These are phyloP conservation scores for Apodemia hepburni DNA, from an alignment of 2,888 invertebrate species.

Conservation along the genomic window DNA sequence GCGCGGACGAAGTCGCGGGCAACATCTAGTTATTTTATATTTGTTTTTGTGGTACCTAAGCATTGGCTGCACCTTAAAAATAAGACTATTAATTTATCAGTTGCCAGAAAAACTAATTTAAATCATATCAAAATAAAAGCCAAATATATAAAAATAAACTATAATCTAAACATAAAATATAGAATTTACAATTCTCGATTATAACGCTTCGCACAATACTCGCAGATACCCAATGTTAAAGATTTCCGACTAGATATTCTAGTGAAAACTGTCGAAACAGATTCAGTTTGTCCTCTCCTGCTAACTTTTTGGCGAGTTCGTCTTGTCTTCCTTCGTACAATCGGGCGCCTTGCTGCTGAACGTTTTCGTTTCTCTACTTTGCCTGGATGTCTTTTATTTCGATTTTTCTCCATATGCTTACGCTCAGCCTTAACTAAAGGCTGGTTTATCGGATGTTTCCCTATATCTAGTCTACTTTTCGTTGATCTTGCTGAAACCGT, in stretches of 20 bases:
- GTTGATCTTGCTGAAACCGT: not conserved
- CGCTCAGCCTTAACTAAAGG: not conserved
- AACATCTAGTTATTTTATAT: too few species aligned
- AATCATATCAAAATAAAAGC: too few species aligned
- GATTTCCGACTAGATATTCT: not conserved
- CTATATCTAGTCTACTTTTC: not conserved
- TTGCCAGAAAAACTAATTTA: too few species aligned
- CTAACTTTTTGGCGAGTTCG: not conserved
- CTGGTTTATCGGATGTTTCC: not conserved
- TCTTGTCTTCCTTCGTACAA: not conserved
- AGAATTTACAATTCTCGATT: not conserved
- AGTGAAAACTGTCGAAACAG: not conserved
- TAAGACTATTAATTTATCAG: too few species aligned
- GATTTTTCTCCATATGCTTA: not conserved
- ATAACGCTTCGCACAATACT: not conserved
- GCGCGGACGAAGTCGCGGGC: too few species aligned
- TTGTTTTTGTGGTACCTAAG: too few species aligned
- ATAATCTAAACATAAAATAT: not conserved
- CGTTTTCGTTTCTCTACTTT: not conserved
- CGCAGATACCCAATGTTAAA: not conserved
- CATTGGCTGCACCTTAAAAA: too few species aligned
- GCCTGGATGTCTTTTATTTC: not conserved
- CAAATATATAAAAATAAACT: not conserved
- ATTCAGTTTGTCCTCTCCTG: not conserved
- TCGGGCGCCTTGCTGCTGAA: not conserved